Conservation (phyloP, 1,140 invertebrate species). For the Procambarus clarkii region DNA sequence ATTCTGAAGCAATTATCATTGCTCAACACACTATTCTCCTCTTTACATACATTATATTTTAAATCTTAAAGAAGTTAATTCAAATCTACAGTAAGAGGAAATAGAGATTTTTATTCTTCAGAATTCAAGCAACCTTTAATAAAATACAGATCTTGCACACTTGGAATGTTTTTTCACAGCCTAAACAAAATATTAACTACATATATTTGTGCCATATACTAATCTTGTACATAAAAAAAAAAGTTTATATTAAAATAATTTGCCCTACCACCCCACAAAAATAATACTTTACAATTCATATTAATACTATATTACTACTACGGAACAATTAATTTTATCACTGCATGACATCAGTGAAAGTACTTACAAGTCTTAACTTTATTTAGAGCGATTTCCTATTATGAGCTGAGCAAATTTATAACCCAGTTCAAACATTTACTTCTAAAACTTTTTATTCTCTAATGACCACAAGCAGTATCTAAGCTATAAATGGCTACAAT, state of each 20-base stretch:
- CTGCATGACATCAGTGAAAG: too few species aligned
- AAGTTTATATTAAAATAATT: neutral
- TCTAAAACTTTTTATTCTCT: neutral
- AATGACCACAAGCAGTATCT: neutral
- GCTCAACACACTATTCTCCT: neutral
- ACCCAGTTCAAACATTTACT: neutral
- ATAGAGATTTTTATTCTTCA: neutral
- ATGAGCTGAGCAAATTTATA: too few species aligned
- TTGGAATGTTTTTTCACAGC: neutral
- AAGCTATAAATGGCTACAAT: neutral
- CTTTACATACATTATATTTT: neutral
- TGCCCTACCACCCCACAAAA: too few species aligned
- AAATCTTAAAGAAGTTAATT: neutral
- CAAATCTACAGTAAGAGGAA: neutral
- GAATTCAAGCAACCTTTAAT: neutral
- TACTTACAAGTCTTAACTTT: too few species aligned
- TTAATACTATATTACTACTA: too few species aligned
- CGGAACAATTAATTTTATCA: too few species aligned
- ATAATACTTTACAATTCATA: too few species aligned
- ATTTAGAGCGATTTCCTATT: too few species aligned
- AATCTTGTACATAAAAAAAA: constrained; percentile 1
- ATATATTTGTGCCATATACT: neutral
- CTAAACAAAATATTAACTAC: neutral
- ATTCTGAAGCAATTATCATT: neutral
- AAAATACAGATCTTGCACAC: constrained; percentile 3